phyloP scores from a whole-genome alignment of 2,888 invertebrate species.

The Laspeyria flexula region DNA sequence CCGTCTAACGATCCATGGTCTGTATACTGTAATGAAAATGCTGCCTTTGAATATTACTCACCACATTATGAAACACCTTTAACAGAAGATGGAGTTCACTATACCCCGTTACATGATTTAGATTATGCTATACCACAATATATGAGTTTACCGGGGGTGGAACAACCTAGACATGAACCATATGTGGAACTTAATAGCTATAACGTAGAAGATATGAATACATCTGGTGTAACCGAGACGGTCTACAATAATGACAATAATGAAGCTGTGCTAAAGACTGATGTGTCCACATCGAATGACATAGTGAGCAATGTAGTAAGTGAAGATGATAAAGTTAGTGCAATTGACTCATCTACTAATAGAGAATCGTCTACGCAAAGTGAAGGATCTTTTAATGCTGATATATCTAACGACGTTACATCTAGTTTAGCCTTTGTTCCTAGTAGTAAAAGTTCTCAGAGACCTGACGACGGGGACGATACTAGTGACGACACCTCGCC shows the following conservation, averaged over 20 bases:
- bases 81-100: conserved; percentile 66
- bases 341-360: conserved; percentile 51
- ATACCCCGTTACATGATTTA: conserved; percentile 77
- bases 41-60: conserved; percentile 71
- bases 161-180: conserved; percentile 60
- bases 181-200: conserved; percentile 43
- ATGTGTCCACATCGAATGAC: conserved; percentile 34
- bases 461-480: conserved; percentile 65
- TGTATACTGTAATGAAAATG: conserved; percentile 66
- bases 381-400: conserved; percentile 77
- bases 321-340: conserved; percentile 62
- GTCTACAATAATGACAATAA: conserved; percentile 45
- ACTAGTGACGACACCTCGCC: conserved; percentile 80
- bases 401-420: conserved; percentile 78
- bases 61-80: conserved; percentile 68
- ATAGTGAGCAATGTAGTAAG: conserved; percentile 52
- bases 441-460: conserved; percentile 77
- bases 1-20: conserved; percentile 81
- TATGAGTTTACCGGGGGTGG: conserved; percentile 72
- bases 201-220: conserved; percentile 39
- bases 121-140: conserved; percentile 79
- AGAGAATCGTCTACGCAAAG: conserved; percentile 70
- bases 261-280: conserved; percentile 33
- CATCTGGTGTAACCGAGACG: conserved; percentile 39
- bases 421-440: conserved; percentile 82